These are phyloP conservation scores for Orthonevra nobilis DNA, from an alignment of 2,888 invertebrate genomes.

Conservation along the genomic window DNA sequence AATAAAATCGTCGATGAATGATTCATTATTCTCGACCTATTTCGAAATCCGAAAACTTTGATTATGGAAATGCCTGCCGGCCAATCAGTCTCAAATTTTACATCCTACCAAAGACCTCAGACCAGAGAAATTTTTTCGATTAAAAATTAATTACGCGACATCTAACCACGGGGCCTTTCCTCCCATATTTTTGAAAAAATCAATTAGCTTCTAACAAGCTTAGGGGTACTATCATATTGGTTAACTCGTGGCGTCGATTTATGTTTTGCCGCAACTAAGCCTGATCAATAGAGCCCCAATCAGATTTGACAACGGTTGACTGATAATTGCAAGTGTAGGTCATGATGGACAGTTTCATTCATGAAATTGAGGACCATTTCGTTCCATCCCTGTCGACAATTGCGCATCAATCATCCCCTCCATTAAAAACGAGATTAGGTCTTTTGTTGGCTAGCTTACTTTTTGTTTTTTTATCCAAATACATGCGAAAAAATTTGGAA, in stretches of 20 bases:
- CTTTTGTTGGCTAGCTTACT: not conserved
- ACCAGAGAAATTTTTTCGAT: no score
- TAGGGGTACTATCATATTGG: not conserved
- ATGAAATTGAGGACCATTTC: conserved; percentile 9
- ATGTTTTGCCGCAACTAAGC: not conserved
- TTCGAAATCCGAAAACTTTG: no score
- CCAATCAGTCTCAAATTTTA: no score
- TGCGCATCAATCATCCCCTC: conserved; percentile 29
- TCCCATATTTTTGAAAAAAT: no score
- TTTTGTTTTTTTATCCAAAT: not conserved
- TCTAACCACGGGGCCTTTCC: no score
- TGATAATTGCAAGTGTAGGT: conserved; percentile 22
- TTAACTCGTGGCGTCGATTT: not conserved
- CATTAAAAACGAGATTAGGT: conserved; percentile 11
- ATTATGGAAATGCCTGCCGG: no score
- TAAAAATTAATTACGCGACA: no score
- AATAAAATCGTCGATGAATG: no score
- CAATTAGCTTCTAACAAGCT: no score
- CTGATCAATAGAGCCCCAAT: conserved; percentile 11
- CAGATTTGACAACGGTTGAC: conserved; percentile 3
- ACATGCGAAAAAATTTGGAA: conserved; percentile 36
- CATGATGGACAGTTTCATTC: conserved; percentile 23
- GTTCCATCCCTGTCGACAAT: conserved; percentile 23
- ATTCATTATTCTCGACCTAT: no score
- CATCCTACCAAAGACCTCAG: no score